phyloP scores from a whole-genome alignment of 2,797 vertebrate species.

The Emydoidea blandingii region DNA sequence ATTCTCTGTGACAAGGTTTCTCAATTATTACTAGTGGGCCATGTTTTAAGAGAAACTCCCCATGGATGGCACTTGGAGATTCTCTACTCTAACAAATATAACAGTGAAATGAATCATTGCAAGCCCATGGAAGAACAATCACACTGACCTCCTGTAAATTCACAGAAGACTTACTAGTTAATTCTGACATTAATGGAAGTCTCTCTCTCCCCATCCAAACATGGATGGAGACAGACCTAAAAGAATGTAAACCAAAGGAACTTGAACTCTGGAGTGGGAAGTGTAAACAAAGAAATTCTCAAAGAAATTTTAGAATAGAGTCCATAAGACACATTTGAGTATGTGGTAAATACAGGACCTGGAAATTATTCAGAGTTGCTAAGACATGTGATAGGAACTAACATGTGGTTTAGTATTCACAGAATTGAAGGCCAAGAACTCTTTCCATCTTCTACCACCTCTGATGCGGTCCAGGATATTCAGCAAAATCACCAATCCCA shows the following conservation, averaged over 20 bases:
- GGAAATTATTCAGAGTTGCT: neutral
- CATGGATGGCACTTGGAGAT: neutral
- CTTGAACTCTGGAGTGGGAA: neutral
- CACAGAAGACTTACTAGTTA: neutral
- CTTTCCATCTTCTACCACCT: neutral
- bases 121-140: neutral
- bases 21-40: neutral
- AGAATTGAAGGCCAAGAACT: neutral
- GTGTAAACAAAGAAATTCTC: neutral
- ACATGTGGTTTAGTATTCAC: neutral
- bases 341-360: neutral
- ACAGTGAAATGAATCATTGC: neutral
- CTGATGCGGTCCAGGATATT: neutral
- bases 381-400: neutral
- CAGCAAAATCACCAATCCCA: neutral
- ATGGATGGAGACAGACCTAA: neutral
- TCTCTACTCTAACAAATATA: neutral
- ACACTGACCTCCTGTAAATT: neutral
- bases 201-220: too few relatives aligned
- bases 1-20: neutral
- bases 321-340: neutral
- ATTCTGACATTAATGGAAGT: neutral
- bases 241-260: neutral
- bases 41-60: neutral
- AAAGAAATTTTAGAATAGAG: neutral